phyloP scores from a whole-genome alignment of 2,888 invertebrate species.

The Rambutsinella grinnellia region DNA sequence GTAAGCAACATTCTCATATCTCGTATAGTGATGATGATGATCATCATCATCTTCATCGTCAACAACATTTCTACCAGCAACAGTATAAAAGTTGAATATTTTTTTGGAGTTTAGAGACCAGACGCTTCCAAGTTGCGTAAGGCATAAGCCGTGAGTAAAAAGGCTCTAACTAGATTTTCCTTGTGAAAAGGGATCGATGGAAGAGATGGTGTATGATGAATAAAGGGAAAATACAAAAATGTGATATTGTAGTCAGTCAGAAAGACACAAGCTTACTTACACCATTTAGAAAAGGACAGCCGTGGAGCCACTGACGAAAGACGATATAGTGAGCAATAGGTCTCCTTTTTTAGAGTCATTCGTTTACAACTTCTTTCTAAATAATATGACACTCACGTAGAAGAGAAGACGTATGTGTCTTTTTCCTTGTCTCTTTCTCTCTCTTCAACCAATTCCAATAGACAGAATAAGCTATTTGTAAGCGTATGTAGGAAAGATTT shows the following conservation, averaged over 20 bases:
- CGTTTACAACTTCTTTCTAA: no score
- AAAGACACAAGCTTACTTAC: no score
- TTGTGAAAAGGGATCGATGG: constrained; percentile 48
- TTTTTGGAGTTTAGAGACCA: no score
- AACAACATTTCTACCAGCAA: constrained; percentile 7
- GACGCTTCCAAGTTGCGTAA: no score
- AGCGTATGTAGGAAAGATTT: no score
- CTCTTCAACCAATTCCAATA: no score
- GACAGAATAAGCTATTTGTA: no score
- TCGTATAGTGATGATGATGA: not conserved
- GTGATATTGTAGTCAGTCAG: not conserved
- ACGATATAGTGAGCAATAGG: no score
- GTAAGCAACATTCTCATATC: not conserved
- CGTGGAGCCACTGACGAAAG: no score
- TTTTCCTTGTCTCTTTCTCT: not conserved
- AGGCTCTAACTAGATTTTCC: constrained; percentile 46
- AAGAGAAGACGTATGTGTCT: not conserved
- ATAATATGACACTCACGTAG: constrained; percentile 29
- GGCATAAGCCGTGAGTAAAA: no score
- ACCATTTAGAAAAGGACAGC: no score
- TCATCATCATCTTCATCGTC: constrained; percentile 4
- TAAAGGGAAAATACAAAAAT: not conserved
- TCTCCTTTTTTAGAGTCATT: no score
- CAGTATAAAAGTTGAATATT: not conserved
- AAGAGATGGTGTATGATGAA: constrained; percentile 39